These are phyloP conservation scores for Nysson spinosus DNA, from an alignment of 2,888 invertebrate species.

Conservation along the genomic window DNA sequence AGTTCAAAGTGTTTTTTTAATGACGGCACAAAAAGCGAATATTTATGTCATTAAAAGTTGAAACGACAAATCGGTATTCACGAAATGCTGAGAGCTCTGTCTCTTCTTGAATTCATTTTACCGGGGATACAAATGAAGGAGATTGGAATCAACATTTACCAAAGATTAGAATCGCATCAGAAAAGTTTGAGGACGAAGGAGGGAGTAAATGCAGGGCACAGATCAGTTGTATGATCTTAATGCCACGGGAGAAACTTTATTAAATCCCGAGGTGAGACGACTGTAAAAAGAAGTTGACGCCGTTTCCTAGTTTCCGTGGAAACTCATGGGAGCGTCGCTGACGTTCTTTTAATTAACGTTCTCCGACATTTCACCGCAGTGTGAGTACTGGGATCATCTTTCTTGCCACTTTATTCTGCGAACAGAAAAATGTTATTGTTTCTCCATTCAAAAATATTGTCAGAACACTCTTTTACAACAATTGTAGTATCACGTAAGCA, in stretches of 20 bases:
- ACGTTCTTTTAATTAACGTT: slow-evolving; percentile 27
- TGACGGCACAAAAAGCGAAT: too few species aligned
- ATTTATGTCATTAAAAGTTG: too few species aligned
- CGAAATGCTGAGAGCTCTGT: too few species aligned
- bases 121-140: background rate
- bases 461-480: too few species aligned
- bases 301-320: slow-evolving; percentile 1
- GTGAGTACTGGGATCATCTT: background rate
- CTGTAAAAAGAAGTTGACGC: slow-evolving; percentile 12
- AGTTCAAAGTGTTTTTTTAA: too few species aligned
- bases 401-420: too few species aligned
- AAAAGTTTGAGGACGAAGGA: slow-evolving; percentile 9
- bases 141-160: slow-evolving; percentile 4
- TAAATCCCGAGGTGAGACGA: slow-evolving; percentile 10
- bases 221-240: slow-evolving; percentile 12
- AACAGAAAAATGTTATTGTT: too few species aligned
- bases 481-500: too few species aligned
- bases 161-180: slow-evolving; percentile 9
- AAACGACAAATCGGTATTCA: too few species aligned
- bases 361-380: background rate
- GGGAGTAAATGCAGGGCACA: slow-evolving; percentile 1
- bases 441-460: too few species aligned
- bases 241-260: slow-evolving; percentile 23
- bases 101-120: background rate
- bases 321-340: background rate